Conservation (phyloP, 2,888 invertebrate genomes). For the Orchestes rusci region DNA sequence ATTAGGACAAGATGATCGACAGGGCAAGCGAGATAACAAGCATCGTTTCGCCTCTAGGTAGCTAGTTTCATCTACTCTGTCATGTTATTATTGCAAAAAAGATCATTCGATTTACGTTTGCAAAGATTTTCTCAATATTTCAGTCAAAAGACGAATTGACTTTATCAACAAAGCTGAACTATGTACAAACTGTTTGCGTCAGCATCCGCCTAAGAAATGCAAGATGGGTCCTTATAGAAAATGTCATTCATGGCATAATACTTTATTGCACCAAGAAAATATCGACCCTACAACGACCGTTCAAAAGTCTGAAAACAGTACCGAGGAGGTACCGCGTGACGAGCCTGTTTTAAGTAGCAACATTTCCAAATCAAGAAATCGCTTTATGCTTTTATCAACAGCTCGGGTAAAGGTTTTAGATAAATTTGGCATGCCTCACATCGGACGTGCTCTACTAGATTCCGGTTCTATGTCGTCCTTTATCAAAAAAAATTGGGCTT, state of each 20-base stretch:
- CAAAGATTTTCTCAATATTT: background rate
- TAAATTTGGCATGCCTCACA: slow-evolving; percentile 1
- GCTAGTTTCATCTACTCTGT: too few species aligned
- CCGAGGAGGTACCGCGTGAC: too few species aligned
- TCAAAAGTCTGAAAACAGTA: background rate
- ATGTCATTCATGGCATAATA: slow-evolving; percentile 6
- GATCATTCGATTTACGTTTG: background rate
- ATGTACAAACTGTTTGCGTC: too few species aligned
- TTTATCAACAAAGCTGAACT: background rate
- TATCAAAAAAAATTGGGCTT: too few species aligned
- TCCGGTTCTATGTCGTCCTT: too few species aligned
- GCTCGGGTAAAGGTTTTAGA: background rate
- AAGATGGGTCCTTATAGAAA: slow-evolving; percentile 5
- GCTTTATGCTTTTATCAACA: slow-evolving; percentile 4
- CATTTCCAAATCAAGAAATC: too few species aligned
- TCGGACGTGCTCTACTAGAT: too few species aligned
- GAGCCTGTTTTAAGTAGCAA: too few species aligned
- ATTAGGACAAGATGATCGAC: background rate
- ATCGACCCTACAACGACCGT: background rate
- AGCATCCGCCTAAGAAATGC: slow-evolving; percentile 1
- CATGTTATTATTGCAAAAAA: background rate
- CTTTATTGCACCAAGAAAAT: too few species aligned
- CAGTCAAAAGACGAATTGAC: background rate
- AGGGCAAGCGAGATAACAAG: background rate
- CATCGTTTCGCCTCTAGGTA: background rate